Percentiles rank a stretch among this genome's conserved stretches.
phyloP scores from a whole-genome alignment of 2,888 invertebrate species.

The Neocrepidodera transversa region DNA sequence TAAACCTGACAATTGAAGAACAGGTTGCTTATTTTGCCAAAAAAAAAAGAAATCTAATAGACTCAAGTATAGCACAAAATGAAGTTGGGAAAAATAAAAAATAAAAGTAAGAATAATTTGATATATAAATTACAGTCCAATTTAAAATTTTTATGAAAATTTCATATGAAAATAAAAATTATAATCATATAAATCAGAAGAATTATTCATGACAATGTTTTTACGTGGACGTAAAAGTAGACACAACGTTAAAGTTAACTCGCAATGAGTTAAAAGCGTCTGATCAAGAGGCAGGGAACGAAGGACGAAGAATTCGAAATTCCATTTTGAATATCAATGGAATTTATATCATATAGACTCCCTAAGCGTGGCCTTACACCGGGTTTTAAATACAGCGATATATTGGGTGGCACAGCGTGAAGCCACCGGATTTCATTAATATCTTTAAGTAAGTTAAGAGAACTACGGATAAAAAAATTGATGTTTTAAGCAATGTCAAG shows the following conservation, averaged over 20 bases:
- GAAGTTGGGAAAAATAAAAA: too few species aligned
- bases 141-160: too few species aligned
- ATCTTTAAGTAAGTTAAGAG: neutral
- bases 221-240: neutral
- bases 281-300: neutral
- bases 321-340: conserved; percentile 26
- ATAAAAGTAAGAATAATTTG: too few species aligned
- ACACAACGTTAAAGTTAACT: conserved; percentile 11
- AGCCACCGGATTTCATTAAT: conserved; percentile 12
- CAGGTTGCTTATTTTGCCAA: too few species aligned
- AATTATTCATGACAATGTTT: neutral
- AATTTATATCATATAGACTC: conserved; percentile 23
- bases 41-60: too few species aligned
- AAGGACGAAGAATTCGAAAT: conserved; percentile 17
- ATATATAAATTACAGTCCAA: too few species aligned
- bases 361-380: conserved; percentile 17
- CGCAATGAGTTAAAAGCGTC: conserved; percentile 15
- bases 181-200: too few species aligned
- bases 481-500: too few species aligned
- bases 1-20: too few species aligned
- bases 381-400: conserved; percentile 19
- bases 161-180: too few species aligned
- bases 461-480: neutral
- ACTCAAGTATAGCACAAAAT: too few species aligned
- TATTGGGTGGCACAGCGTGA: conserved; percentile 15